Base-by-base conservation (phyloP, 2,888 invertebrate species). In the Uropetala carovei region DNA sequence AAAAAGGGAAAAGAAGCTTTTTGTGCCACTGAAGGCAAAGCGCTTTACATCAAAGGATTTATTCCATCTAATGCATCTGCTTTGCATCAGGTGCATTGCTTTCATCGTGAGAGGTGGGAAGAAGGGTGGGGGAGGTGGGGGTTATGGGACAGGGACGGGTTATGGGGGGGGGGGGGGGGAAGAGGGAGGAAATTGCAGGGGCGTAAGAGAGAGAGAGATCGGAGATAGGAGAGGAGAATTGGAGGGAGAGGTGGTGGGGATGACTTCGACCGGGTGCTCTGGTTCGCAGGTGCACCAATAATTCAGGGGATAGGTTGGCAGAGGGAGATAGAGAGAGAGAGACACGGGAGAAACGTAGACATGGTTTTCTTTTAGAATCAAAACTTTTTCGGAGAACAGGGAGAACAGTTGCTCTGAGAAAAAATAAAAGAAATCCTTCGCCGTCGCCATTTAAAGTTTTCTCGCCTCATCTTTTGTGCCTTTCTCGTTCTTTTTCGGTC, bases 11-110 rank as follows among this genome's bases (percentile, higher is more conserved):
- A 75, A 18, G 75, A 75, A 75, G 75, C 75, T 18, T 68, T 68
- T 43, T 43, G 43, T 11, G 68, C 75, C 75, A 75, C 27, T 75
- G 75, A 75, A 75, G 27, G 13, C 75, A 75, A 75, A 75, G 75
- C 75, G 27, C 75, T 75, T 75, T 18, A n/a, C 68, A 68, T 68
- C 75, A 75, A 75, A 75, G 75, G 75, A 75, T 75, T 22, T 75
- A 75, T 75, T 75, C 27, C 75, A 75, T 22, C 75, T 75, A 75
- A 27, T 75, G 75, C 75, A 75, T 75, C 22, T 75, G 22, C 27
- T 75, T 75, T 75, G 27, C 27, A 75, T 68, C 68, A 68, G 68
- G 68, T 68, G 68, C 68, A 68, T n/a, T 18, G 68, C n/a, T 68
- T 68, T 68, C 68, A 22, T 68, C 68, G 68, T 27, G 75, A 22